Evolutionary conservation across 2,113 vertebrate genomes (phyloP).

Genomic region (Marcusenius ussheri): DNA sequence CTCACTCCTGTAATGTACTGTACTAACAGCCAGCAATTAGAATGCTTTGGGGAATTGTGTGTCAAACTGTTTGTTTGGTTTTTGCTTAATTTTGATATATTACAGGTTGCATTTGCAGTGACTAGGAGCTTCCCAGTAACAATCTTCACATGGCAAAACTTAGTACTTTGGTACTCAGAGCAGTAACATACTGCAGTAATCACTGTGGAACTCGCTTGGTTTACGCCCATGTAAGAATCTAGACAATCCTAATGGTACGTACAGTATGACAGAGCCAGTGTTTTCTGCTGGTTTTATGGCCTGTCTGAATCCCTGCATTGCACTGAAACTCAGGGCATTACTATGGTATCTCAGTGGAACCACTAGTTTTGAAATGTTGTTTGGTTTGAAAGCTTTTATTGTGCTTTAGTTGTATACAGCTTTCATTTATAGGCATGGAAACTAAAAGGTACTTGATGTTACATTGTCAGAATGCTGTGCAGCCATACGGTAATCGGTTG

Average conservation of each 20-base stretch:
- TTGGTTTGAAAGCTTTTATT: background rate
- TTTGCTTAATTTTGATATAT: background rate
- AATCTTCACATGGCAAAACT: background rate
- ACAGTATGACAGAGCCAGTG: background rate
- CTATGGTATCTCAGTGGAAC: background rate
- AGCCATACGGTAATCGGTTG: background rate
- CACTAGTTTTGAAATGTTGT: background rate
- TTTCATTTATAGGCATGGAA: background rate
- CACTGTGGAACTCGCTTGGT: background rate
- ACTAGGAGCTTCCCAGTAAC: background rate
- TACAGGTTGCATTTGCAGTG: background rate
- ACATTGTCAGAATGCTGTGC: background rate
- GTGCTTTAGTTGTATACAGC: background rate
- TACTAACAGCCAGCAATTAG: background rate
- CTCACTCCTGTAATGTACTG: background rate
- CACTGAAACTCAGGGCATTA: background rate
- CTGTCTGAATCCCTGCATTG: background rate
- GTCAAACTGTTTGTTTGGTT: background rate
- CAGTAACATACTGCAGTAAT: background rate
- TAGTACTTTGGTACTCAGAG: background rate
- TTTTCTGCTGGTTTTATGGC: background rate
- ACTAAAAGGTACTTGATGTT: background rate
- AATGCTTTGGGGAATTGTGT: background rate
- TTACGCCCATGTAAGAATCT: background rate
- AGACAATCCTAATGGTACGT: background rate